Percentiles rank a stretch among this genome's conserved stretches.
Conservation (phyloP, 2,797 vertebrate species). For the Spondyliosoma cantharus region DNA sequence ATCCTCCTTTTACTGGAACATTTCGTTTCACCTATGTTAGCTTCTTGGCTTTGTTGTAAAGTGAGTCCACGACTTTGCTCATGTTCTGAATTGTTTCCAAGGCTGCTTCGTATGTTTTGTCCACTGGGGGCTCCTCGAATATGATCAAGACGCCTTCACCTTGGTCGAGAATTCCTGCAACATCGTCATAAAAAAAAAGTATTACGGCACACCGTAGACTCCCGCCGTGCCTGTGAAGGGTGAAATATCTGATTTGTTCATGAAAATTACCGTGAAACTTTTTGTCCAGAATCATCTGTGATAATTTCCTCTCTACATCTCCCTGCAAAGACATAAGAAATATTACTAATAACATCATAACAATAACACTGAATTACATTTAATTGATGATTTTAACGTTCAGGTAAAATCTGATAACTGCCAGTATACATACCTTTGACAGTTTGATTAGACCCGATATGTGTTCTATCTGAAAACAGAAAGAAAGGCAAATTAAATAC, state of each 20-base stretch:
- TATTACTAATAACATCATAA: accelerated
- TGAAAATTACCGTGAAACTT: slow-evolving; percentile 95
- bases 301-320: slow-evolving; percentile 97
- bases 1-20: accelerated
- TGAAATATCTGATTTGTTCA: not conserved
- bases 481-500: not conserved
- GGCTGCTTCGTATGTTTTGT: slow-evolving; percentile 98
- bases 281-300: slow-evolving; percentile 99
- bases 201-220: not conserved
- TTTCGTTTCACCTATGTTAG: slow-evolving; percentile 92
- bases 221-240: too few relatives aligned
- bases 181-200: not conserved
- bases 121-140: slow-evolving; percentile 98
- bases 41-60: slow-evolving; percentile 99
- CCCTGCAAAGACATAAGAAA: slow-evolving; percentile 81
- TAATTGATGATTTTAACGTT: not conserved
- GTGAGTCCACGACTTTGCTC: slow-evolving; percentile 99
- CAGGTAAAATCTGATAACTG: accelerated
- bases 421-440: slow-evolving; percentile 88
- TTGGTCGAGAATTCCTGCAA: slow-evolving; percentile 96
- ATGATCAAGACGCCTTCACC: slow-evolving; percentile 99
- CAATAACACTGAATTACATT: not conserved
- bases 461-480: slow-evolving; percentile 91
- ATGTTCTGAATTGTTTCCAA: slow-evolving; percentile 99
- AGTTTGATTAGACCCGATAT: slow-evolving; percentile 98